Evolutionary conservation across 2,797 vertebrate species (phyloP), one percentile per base, ranked within the genome.

Genomic region (Eleutherodactylus coqui): DNA sequence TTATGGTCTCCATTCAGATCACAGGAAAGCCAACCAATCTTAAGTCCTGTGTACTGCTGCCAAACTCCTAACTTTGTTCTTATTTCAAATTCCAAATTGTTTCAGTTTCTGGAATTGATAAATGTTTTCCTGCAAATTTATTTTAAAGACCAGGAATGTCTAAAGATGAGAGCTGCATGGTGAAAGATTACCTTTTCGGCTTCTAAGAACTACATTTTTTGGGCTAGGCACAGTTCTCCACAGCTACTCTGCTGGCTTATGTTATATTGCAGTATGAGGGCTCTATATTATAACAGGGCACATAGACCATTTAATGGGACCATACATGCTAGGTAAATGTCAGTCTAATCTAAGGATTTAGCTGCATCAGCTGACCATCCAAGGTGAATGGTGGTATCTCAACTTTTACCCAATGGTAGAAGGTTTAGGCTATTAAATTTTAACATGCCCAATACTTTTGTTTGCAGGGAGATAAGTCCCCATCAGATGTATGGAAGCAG

Each of bases 61-160:
- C 86, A 87, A 83, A 67, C 55, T 32, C 11, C 21, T 5, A 43
- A 73, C 86, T 87, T 84, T 87, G 86, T 87, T 87, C 86, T 84
- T 62, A 84, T 79, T 86, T 83, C 53, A 87, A 84, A 70, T 27
- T 87, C 41, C 38, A 86, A 84, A 84, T 75, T 36, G 49, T 73
- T 79, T 79, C 34, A 79, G 36, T 79, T 51, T 84, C 86, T 87
- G 82, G 75, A 83, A 73, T 60, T 75, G 75, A 87, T 87, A 78
- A 78, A 72, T 70, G 41, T 79, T 83, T 82, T 60, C 49, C 51
- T 79, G 14, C 29, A 79, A 72, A 73, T 24, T 41, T 73, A 53
- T 82, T 58, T 58, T 41, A 73, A 73, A 53, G 36, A 58, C 49
- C 16, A 82, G 32, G 64, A 41, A 79, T 43, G 34, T 41, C 32